Evolutionary conservation across 2,797 vertebrate genomes (phyloP), one percentile per base, ranked within the genome.

Genomic region (Phrynocephalus forsythii): DNA sequence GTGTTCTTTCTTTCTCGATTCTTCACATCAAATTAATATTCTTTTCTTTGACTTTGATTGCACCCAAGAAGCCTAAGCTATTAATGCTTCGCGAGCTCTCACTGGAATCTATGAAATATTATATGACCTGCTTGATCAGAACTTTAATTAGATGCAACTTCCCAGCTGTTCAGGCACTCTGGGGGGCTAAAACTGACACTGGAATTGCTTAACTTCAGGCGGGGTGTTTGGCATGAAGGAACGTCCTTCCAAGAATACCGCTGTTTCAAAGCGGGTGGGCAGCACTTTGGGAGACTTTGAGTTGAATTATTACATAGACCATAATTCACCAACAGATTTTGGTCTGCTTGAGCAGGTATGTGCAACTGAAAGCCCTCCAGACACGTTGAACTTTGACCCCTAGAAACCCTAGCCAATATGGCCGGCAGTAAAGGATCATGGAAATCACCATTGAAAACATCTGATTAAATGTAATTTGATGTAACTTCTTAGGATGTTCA

Each of bases 101-200:
- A 87, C 90, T 84, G 92, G 24, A 94, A 50, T 92, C 94, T 79
- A 87, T 91, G 90, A 95, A 95, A 87, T 92, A 91, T 91, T 91
- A 92, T 75, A 83, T 92, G 94, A 91, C 89, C 91, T 90, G 88
- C 87, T 95, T 95, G 84, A 89, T 11, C 88, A 89, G 44, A 90
- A 81, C 90, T 94, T 94, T 95, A 95, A 94, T 95, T 95, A 91
- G 90, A 86, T 90, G 91, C 94, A 93, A 91, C 83, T 93, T 84
- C 91, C 93, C 87, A 95, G 92, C 91, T 95, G 93, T 83, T 94
- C 88, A 85, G 0, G 0, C 85, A 89, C 92, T 93, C 83, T 91
- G 94, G 89, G 82, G 91, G 93, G 90, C 86, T 83, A 87, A 81
- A 92, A n/a, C 84, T 94, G 87, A 79, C 87, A 90, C 30, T 84